A percentile compares a stretch with the other conserved stretches of the same genome.
These are phyloP conservation scores for Drosophila koepferae DNA, from an alignment of 2,888 invertebrate species.

Conservation along the genomic window DNA sequence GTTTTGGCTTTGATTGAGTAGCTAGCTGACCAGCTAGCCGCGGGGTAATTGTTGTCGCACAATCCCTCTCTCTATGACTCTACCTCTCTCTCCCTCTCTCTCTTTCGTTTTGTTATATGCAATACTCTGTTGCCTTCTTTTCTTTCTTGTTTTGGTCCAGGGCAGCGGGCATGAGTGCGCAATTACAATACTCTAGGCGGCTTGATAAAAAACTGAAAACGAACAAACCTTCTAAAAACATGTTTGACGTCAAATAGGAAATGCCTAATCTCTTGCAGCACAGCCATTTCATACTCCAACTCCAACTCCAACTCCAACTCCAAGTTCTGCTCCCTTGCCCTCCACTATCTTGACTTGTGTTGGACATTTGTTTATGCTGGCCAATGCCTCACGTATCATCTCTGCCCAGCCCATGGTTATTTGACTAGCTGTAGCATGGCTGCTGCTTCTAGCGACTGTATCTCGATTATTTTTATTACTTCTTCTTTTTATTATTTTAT, in stretches of 20 bases:
- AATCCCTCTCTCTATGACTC: slow-evolving; percentile 15
- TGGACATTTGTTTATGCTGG: slow-evolving; percentile 60
- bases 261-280: slow-evolving; percentile 70
- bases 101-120: not conserved
- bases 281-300: slow-evolving; percentile 5
- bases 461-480: slow-evolving; percentile 27
- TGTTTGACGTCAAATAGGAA: slow-evolving; percentile 76
- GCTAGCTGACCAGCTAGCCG: slow-evolving; percentile 64
- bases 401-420: slow-evolving; percentile 32
- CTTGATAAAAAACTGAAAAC: slow-evolving; percentile 38
- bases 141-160: slow-evolving; percentile 16
- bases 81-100: not conserved
- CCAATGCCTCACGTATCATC: slow-evolving; percentile 35
- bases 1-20: slow-evolving; percentile 74
- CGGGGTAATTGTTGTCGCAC: slow-evolving; percentile 79
- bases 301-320: slow-evolving; percentile 11
- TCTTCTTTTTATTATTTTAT: slow-evolving; percentile 33
- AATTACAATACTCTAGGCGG: slow-evolving; percentile 67
- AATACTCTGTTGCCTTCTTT: not conserved
- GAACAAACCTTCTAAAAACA: slow-evolving; percentile 50
- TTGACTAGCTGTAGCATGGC: slow-evolving; percentile 43
- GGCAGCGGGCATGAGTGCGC: slow-evolving; percentile 69
- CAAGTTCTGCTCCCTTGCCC: not conserved
- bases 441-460: slow-evolving; percentile 5
- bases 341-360: slow-evolving; percentile 52